Base-by-base conservation (phyloP, 2,888 invertebrate species). In the Alitta virens region DNA sequence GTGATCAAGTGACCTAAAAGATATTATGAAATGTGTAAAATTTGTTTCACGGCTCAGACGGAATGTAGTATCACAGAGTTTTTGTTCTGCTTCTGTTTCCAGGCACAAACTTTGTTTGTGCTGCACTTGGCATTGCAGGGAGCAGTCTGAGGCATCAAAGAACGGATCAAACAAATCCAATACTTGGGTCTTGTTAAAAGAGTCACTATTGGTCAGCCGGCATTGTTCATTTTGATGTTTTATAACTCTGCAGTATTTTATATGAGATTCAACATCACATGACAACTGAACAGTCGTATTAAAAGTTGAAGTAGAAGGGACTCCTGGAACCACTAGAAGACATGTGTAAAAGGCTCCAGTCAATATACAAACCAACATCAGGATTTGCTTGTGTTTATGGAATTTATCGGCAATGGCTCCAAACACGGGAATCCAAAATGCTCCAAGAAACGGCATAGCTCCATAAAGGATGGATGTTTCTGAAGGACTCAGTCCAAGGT, bases 341-440 rank as follows among this genome's bases (percentile, higher is more conserved):
- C 90, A 87, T 76, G 91, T 90, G 80, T 92, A 92, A 72, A 91
- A 88, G 1, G 88, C 84, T 3, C 91, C 91, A 73, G 91, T 90
- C 66, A 91, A 82, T 62, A 91, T 83, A 69, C 92, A 85, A 62
- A 91, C 89, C 62, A 90, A 85, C 68, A 92, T 88, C 63, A 94
- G 88, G 25, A 92, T 89, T 0, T 89, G 88, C 78, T 91, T 92
- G 83, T 92, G 93, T 78, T 89, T 89, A 58, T 88, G 88, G 74
- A 85, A 85, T 83, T 87, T 87, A 81, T 94, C 93, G 55, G 92
- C 90, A 65, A 93, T 83, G 3, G 89, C 90, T 52, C 91, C 92
- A 7, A 88, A 87, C 38, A 92, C 80, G 1, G 91, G 84, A 0
- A 93, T 91, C 0, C 92, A 90, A 52, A 93, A 80, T 61, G 91